Conservation (phyloP, 2,797 vertebrate species). For the Ctenosaura bakeri region DNA sequence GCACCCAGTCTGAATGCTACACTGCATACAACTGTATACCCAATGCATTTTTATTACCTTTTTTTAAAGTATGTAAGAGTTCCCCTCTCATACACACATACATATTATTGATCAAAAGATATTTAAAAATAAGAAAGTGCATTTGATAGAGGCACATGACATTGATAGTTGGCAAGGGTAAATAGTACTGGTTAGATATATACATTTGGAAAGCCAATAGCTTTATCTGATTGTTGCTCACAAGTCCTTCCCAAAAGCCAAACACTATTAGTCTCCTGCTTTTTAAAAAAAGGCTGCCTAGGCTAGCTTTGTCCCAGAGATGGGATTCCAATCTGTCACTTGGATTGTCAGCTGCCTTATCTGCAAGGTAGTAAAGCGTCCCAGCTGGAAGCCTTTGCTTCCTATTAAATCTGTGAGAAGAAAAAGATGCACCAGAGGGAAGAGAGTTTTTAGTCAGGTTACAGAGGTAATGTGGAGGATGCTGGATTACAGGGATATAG, state of each 20-base stretch:
- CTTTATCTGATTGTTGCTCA: not conserved
- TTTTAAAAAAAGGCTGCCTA: slow-evolving; percentile 43
- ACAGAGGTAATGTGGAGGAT: fast-evolving
- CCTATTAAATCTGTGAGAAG: slow-evolving; percentile 24
- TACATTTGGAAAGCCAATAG: not conserved
- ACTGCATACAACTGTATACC: not conserved
- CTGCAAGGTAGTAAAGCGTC: slow-evolving; percentile 49
- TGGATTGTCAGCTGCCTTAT: slow-evolving; percentile 65
- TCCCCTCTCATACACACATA: too few relatives aligned
- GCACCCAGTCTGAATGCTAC: not conserved
- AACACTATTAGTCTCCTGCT: slow-evolving; percentile 5
- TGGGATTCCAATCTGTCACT: slow-evolving; percentile 60
- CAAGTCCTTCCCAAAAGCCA: not conserved
- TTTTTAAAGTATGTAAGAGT: not conserved
- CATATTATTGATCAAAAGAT: not conserved
- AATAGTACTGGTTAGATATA: slow-evolving; percentile 25
- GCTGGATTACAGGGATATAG: not conserved
- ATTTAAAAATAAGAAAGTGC: not conserved
- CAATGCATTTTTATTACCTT: not conserved
- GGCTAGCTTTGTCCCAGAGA: slow-evolving; percentile 51
- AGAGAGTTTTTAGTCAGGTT: not conserved
- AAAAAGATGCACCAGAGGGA: slow-evolving; percentile 28
- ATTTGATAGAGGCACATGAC: too few relatives aligned
- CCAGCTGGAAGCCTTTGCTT: slow-evolving; percentile 52
- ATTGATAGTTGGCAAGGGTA: slow-evolving; percentile 15